These are phyloP conservation scores for Pollenia griseotomentosa DNA, from an alignment of 2,888 invertebrate species.

Conservation along the genomic window DNA sequence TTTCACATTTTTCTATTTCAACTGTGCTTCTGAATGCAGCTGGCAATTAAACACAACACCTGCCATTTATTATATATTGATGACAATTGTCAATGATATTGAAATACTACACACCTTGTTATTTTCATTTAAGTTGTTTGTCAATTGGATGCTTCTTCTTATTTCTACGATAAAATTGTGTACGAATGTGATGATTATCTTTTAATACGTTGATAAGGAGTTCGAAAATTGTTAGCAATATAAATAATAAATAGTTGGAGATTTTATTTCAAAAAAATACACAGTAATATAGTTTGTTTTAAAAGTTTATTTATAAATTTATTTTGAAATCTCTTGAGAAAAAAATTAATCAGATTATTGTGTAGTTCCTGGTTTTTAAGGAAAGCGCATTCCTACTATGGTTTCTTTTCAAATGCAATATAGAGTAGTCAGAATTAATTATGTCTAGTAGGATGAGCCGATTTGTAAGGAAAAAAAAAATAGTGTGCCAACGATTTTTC, in stretches of 20 bases:
- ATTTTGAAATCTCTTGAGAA: no score
- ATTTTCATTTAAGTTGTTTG: neutral
- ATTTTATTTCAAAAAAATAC: neutral
- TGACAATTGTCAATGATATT: constrained; percentile 11
- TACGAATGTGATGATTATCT: neutral
- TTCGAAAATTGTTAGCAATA: neutral
- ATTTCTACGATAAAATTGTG: neutral
- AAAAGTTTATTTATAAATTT: no score
- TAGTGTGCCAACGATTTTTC: no score
- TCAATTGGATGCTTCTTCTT: neutral
- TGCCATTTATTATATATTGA: constrained; percentile 4
- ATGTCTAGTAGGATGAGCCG: no score
- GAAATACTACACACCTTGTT: neutral
- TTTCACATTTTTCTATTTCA: neutral
- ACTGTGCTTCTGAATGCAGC: neutral
- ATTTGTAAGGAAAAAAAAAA: no score
- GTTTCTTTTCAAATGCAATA: no score
- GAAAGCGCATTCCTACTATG: no score
- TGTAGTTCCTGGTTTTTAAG: no score
- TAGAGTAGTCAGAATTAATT: no score
- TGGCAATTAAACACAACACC: constrained; percentile 8
- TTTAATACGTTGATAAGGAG: neutral
- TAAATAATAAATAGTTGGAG: neutral
- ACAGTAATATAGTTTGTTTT: neutral
- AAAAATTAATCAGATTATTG: no score